Base-by-base conservation (phyloP, 2,113 vertebrate species). In the Hypocryptadius cinnamomeus region DNA sequence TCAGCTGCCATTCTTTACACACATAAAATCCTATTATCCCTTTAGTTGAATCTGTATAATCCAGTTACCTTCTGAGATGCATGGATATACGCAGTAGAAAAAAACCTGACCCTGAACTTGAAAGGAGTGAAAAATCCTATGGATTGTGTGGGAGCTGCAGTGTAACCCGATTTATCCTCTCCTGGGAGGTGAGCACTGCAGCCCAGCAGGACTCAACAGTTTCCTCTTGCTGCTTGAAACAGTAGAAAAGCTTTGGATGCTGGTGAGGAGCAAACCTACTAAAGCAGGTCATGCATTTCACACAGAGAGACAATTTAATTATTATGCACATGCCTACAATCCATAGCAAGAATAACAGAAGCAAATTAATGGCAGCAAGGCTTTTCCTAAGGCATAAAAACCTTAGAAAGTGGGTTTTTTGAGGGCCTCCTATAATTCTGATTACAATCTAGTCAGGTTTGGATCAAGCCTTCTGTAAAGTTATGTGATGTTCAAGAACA, bases 1-100 rank as follows among this genome's bases (percentile, higher is more conserved):
- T 77, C 87, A 94, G 90, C 79, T 93, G 93, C 79, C 87, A 85
- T 85, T 91, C 93, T 95, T 91, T 90, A 56, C 44, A 73, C 68
- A 63, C 31, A 42, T 77, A 68, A 91, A 87, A 92, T 85, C 93
- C 89, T 77, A 31, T 95, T 92, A 94, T 83, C 82, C 82, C 31
- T 93, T 73, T 65, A 90, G 79, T 64, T 85, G 64, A 89, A 91
- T 64, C 87, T 83, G 40, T 87, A 78, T 93, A 96, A 95, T 91
- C 85, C 91, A 63, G 74, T 91, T 91, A 91, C 79, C 71, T 79
- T 85, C 71, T 91, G 76, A 95, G 74, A 85, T 91, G 79, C 68
- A 45, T 73, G 85, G 91, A 83, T 91, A 85, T 57, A 72, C n/a
- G 35, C 82, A 63, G 51, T 5, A 70, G 74, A 82, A 89, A 85